phyloP scores from a whole-genome alignment of 2,888 invertebrate species.

The Pachliopta kotzebuea region DNA sequence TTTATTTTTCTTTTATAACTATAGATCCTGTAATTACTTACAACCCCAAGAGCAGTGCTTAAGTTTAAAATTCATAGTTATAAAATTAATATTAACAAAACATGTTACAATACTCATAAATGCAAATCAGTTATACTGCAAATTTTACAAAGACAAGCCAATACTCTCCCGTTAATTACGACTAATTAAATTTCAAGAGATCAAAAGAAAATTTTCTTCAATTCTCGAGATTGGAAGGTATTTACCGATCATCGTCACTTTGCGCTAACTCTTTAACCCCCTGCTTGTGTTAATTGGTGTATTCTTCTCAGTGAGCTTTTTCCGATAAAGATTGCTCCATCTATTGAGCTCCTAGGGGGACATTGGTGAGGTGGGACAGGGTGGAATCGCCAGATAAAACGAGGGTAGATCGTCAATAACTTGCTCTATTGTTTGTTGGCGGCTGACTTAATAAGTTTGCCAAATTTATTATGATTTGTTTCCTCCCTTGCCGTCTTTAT shows the following conservation, averaged over 20 bases:
- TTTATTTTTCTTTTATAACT: no score
- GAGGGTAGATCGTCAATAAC: slow-evolving; percentile 77
- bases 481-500: slow-evolving; percentile 71
- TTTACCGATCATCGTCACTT: slow-evolving; percentile 32
- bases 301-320: slow-evolving; percentile 67
- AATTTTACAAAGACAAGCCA: not conserved
- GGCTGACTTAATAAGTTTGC: slow-evolving; percentile 77
- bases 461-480: slow-evolving; percentile 78
- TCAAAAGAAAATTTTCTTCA: slow-evolving; percentile 23
- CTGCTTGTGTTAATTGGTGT: slow-evolving; percentile 67
- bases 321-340: slow-evolving; percentile 73
- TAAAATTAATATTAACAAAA: no score
- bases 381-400: slow-evolving; percentile 60
- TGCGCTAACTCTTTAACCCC: slow-evolving; percentile 46
- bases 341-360: slow-evolving; percentile 52
- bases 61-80: no score
- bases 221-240: slow-evolving; percentile 24
- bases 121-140: no score
- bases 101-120: no score
- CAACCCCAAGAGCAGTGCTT: no score
- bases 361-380: slow-evolving; percentile 40
- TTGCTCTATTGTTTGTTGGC: slow-evolving; percentile 76
- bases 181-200: slow-evolving; percentile 17
- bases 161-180: not conserved
- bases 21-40: no score